These are phyloP conservation scores for Phoxinus dragarum DNA, from an alignment of 2,797 vertebrate species.

Conservation along the genomic window DNA sequence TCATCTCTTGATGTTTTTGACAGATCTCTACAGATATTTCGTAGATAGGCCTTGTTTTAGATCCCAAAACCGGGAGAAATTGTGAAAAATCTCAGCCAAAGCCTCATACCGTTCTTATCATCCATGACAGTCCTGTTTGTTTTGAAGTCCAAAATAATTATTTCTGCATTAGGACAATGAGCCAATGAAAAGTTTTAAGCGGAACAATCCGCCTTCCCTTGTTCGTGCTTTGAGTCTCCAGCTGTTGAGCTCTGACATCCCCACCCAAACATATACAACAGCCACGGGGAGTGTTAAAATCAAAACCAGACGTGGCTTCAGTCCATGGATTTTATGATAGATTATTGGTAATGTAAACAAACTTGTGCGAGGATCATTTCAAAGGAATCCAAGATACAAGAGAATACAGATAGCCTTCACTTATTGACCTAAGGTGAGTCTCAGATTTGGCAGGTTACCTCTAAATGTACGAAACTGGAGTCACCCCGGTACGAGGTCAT, in stretches of 20 bases:
- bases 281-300: conserved; percentile 52
- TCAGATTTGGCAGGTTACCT: conserved; percentile 54
- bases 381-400: conserved; percentile 27
- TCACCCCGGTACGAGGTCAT: conserved; percentile 44
- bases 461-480: conserved; percentile 66
- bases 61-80: not conserved
- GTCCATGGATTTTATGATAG: conserved; percentile 23
- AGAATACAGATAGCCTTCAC: conserved; percentile 29
- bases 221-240: conserved; percentile 47
- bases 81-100: not conserved
- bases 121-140: conserved; percentile 41
- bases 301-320: conserved; percentile 61
- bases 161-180: conserved; percentile 43
- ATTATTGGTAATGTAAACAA: conserved; percentile 52
- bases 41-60: not conserved
- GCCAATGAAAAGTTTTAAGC: conserved; percentile 44
- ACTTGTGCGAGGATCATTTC: conserved; percentile 40
- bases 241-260: conserved; percentile 48
- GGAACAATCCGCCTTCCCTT: conserved; percentile 35
- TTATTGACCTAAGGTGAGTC: conserved; percentile 50
- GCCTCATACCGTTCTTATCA: conserved; percentile 10
- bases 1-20: conserved; percentile 18
- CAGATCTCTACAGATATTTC: conserved; percentile 20
- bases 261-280: conserved; percentile 60
- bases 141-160: conserved; percentile 45